Conservation (phyloP, 2,113 vertebrate species). For the Tychaedon coryphoeus region DNA sequence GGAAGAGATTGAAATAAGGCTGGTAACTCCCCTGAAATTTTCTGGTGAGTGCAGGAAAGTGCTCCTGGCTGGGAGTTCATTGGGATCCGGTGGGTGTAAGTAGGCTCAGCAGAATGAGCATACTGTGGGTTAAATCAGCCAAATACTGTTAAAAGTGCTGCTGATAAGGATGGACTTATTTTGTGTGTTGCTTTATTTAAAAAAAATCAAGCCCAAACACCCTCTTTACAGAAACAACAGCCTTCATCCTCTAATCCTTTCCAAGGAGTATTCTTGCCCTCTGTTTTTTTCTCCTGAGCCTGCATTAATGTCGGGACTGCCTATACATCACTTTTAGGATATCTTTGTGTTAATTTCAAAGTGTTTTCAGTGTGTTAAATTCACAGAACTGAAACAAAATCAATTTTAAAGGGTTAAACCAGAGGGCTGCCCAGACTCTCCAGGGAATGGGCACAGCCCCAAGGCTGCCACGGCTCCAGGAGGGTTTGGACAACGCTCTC, state of each 20-base stretch:
- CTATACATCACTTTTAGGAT: background rate
- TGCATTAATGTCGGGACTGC: background rate
- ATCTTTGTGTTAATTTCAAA: background rate
- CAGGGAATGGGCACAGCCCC: background rate
- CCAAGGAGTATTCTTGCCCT: background rate
- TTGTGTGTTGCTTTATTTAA: background rate
- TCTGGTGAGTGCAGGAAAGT: background rate
- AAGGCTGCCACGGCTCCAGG: no score
- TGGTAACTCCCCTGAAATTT: background rate
- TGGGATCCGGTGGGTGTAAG: background rate
- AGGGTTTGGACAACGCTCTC: fast-evolving
- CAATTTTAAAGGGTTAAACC: background rate
- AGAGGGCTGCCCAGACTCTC: background rate
- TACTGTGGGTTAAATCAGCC: background rate
- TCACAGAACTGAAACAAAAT: background rate
- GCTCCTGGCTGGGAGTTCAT: background rate
- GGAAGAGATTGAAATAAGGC: background rate
- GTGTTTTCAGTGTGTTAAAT: background rate
- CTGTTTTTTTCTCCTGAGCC: background rate
- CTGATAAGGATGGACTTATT: background rate
- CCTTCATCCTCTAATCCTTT: background rate
- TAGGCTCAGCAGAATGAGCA: background rate
- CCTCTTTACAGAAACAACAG: background rate
- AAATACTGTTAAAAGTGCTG: background rate
- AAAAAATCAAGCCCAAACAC: background rate